Evolutionary conservation across 2,888 invertebrate species (phyloP), one percentile per base, ranked within the genome.

Genomic region (Apodemia hepburni): DNA sequence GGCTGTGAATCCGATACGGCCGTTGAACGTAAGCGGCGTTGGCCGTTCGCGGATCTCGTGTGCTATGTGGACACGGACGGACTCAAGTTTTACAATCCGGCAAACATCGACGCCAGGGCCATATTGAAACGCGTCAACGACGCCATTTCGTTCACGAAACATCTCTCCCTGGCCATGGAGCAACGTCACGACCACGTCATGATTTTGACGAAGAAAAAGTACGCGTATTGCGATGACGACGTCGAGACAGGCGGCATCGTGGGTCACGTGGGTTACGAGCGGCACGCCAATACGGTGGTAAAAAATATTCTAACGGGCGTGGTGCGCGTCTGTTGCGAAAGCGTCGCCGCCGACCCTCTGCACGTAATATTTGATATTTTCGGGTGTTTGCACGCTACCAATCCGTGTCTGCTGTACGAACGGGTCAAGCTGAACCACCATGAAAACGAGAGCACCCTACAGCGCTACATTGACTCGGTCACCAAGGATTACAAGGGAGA

Each of bases 41-140:
- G 47, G 60, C 60, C 60, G 60, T 60, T 60, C 22, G 47, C 47
- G 27, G 60, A 47, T 15, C 45, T 60, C 60, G 60, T 60, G 42
- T 27, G 42, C 47, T 27, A 47, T 47, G 45, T 60, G 42, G 60
- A 47, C 47, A n/a, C 47, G 22, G 60, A 58, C 33, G 58, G 58
- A 35, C 58, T 58, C 15, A 58, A 58, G n/a, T 58, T 58, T 58
- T 33, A 35, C 35, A 35, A 58, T 58, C 58, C 58, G 33, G 35
- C n/a, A 8, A 58, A 58, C 58, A 8, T 58, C 58, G 58, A 58
- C 35, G 35, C 58, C 58, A 35, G 8, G 35, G 29, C 9, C 35
- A 58, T 58, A 29, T 58, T 58, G 58, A 33, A 58, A 58, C 35
- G 58, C 35, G 58, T 58, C 58, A 58, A 58, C 17, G 58, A 58